Conservation (phyloP, 2,113 vertebrate genomes). For the Gavialis gangeticus region DNA sequence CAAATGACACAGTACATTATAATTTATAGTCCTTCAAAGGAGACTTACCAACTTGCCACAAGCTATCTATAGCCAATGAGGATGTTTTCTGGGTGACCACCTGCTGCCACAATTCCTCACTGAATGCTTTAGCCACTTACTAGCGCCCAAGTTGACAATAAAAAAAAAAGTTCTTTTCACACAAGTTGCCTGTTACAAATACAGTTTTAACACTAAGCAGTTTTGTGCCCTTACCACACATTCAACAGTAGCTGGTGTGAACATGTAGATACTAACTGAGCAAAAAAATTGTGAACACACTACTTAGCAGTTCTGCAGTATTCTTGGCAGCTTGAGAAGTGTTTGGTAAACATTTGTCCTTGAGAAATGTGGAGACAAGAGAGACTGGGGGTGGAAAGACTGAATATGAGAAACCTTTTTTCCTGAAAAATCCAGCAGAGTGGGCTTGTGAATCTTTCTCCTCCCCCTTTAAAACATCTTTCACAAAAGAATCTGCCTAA, state of each 20-base stretch:
- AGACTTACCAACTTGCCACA: not conserved
- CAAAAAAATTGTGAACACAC: not conserved
- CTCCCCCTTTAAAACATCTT: not conserved
- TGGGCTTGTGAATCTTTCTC: not conserved
- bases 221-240: not conserved
- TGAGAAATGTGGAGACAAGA: constrained; percentile 1
- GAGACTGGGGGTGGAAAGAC: not conserved
- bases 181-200: not conserved
- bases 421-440: constrained; percentile 3
- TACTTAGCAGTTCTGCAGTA: constrained; percentile 13
- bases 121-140: not conserved
- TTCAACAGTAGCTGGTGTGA: not conserved
- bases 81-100: not conserved
- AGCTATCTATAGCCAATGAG: not conserved
- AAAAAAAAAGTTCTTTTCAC: not conserved
- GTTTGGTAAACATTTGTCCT: constrained; percentile 23
- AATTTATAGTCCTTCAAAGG: not conserved
- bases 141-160: not conserved
- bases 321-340: not conserved
- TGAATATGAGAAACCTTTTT: not conserved
- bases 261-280: not conserved
- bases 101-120: not conserved
- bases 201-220: not conserved
- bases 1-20: not conserved
- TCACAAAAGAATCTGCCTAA: not conserved